Conservation (phyloP, 37 sponge, comb jelly and placozoan species). For the Eunapius fragilis region DNA sequence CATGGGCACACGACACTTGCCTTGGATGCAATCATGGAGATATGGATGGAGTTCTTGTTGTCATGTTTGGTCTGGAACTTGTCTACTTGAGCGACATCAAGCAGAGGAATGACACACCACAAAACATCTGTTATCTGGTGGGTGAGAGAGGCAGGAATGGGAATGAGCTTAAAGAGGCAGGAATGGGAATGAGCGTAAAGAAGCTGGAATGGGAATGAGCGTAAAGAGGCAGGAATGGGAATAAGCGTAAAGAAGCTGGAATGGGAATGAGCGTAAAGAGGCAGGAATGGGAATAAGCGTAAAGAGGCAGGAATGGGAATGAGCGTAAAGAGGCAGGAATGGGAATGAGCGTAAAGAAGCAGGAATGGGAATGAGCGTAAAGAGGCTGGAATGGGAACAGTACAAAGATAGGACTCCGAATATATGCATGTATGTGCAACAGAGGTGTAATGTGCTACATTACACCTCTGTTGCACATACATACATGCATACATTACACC, state of each 20-base stretch:
- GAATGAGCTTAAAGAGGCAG: not conserved
- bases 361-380: too few relatives aligned
- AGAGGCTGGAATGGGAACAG: not conserved
- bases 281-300: too few relatives aligned
- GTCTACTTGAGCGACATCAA: constrained; percentile 71
- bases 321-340: too few relatives aligned
- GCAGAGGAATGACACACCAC: constrained; percentile 84
- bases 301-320: too few relatives aligned
- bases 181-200: not conserved
- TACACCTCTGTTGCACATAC: too few relatives aligned
- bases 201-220: not conserved
- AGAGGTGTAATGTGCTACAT: too few relatives aligned
- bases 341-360: too few relatives aligned
- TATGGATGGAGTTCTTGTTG: not conserved
- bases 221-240: too few relatives aligned
- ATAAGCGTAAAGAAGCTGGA: too few relatives aligned
- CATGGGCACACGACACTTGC: not conserved
- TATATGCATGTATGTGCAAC: too few relatives aligned
- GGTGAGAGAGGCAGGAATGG: not conserved
- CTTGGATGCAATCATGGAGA: not conserved
- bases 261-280: too few relatives aligned
- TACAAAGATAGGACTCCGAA: not conserved
- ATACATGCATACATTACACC: too few relatives aligned
- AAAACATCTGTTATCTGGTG: constrained; percentile 41
- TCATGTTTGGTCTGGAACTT: constrained; percentile 20